Conservation (phyloP, 2,888 invertebrate genomes). For the Pollenia angustigena region DNA sequence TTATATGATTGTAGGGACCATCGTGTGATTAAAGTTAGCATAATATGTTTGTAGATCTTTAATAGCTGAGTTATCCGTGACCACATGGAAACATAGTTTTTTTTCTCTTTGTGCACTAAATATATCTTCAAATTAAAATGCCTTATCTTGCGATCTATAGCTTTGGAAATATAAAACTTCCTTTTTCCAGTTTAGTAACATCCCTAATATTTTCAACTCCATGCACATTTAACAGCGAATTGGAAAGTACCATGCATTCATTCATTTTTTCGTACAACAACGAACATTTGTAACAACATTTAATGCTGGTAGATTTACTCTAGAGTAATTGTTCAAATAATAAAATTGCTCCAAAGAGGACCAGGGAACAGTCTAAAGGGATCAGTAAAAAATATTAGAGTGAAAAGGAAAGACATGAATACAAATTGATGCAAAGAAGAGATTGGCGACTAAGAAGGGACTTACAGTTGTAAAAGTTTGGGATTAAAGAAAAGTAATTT, state of each 20-base stretch:
- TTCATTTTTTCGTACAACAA: slow-evolving; percentile 44
- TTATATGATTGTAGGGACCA: too few relatives aligned
- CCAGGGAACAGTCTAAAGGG: slow-evolving; percentile 26
- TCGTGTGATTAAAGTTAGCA: too few relatives aligned
- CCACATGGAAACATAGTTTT: too few relatives aligned
- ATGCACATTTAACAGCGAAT: slow-evolving; percentile 6
- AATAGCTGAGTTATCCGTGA: too few relatives aligned
- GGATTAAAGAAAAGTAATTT: too few relatives aligned
- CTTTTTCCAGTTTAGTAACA: too few relatives aligned
- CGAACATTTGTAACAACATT: slow-evolving; percentile 54
- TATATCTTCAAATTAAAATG: too few relatives aligned
- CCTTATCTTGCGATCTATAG: too few relatives aligned
- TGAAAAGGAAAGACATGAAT: slow-evolving; percentile 18
- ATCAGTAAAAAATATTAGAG: slow-evolving; percentile 18
- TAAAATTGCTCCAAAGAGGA: slow-evolving; percentile 45
- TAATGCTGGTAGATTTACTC: slow-evolving; percentile 71
- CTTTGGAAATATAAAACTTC: too few relatives aligned
- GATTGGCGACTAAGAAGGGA: neutral
- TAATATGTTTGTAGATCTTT: too few relatives aligned
- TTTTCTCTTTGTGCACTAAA: too few relatives aligned
- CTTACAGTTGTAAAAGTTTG: neutral
- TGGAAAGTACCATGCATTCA: slow-evolving; percentile 32
- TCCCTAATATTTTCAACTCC: slow-evolving; percentile 17
- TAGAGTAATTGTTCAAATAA: slow-evolving; percentile 67
- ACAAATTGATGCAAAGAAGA: neutral